Conservation (phyloP, 1,140 invertebrate genomes). For the Dermatophagoides farinae region DNA sequence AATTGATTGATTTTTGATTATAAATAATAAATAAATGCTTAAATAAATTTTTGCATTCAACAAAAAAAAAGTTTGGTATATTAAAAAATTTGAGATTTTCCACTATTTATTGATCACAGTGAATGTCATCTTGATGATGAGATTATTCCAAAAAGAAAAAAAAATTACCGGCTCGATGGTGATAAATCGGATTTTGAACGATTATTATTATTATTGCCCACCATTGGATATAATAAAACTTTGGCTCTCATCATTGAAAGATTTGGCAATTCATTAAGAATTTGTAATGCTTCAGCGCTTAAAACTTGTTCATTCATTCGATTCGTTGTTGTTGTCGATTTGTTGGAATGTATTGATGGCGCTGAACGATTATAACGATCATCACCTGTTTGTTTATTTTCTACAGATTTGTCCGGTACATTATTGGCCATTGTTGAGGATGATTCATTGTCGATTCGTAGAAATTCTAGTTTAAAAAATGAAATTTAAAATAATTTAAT, state of each 20-base stretch:
- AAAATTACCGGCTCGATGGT: too few species aligned
- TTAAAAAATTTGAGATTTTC: too few species aligned
- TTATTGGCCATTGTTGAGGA: not conserved
- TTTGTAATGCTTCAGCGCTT: slow-evolving; percentile 17
- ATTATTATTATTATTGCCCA: not conserved
- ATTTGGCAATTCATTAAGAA: slow-evolving; percentile 18
- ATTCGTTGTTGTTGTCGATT: not conserved
- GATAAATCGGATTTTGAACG: not conserved
- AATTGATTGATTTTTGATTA: too few species aligned
- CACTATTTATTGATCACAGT: too few species aligned
- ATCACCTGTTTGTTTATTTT: not conserved
- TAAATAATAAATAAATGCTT: too few species aligned
- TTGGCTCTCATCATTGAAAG: slow-evolving; percentile 19
- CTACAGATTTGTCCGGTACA: not conserved
- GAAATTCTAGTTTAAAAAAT: not conserved
- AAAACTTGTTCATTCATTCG: slow-evolving; percentile 9
- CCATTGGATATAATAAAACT: slow-evolving; percentile 18
- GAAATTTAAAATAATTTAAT: not conserved
- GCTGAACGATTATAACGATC: not conserved
- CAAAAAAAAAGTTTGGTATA: too few species aligned
- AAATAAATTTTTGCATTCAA: too few species aligned
- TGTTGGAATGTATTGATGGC: not conserved
- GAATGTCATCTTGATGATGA: too few species aligned
- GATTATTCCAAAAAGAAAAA: too few species aligned
- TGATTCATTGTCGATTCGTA: not conserved